Evolutionary conservation across 2,113 vertebrate species (phyloP), one percentile per base, ranked within the genome.

Genomic region (Rhinopomastus cyanomelas): DNA sequence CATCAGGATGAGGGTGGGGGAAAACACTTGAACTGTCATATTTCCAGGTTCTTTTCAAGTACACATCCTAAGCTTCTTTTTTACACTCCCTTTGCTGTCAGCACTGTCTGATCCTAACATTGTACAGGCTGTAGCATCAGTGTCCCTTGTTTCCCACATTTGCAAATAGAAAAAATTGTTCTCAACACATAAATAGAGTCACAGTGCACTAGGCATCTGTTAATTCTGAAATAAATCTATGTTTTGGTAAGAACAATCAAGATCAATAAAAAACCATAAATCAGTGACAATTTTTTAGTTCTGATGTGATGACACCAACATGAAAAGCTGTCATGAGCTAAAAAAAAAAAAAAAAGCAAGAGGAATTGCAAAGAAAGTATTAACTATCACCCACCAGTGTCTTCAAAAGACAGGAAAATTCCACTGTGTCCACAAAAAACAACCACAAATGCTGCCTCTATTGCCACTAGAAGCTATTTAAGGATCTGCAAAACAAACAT

Each of bases 1-100:
- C 5, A 3, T 8, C 3, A 12, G 14, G n/a, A 25, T 3, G 6
- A 49, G 18, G 4, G 3, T 56, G 26, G 26, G 44, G 22, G 82
- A 12, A 26, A 5, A 5, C 26, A 77, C 19, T 55, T 3, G 5
- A 36, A 30, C 3, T 1, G 3, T 11, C 15, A 0, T 21, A 8
- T 72, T 52, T 69, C 67, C 55, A 39, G 14, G 16, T 26, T 5
- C 16, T 48, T 4, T 69, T 69, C 14, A n/a, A 66, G 30, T 36
- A 61, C 10, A 6, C 8, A 32, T 21, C 10, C 10, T 42, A 42
- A 19, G 5, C 8, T 66, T 48, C 72, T 67, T 16, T 56, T 62
- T 61, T 9, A 29, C 9, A 56, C 19, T 69, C 13, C 44, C 29
- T 76, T 19, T 26, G 25, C 62, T 62, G 23, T 30, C 52, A 37